Percentiles rank a stretch among this genome's conserved stretches.
Conservation (phyloP, 2,888 invertebrate genomes). For the Arrhopalites spinosus region DNA sequence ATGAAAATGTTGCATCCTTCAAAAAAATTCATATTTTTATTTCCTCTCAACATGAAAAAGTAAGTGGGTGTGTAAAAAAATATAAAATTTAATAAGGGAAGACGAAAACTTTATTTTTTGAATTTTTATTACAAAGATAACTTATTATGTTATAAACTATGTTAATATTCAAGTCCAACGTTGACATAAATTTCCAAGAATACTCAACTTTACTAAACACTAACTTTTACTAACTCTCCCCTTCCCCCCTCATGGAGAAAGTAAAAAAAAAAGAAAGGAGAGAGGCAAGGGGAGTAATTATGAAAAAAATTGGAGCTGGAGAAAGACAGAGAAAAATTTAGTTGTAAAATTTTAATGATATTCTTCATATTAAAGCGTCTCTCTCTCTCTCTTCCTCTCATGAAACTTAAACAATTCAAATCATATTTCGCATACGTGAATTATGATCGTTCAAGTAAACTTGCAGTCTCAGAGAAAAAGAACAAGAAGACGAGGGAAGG, state of each 20-base stretch:
- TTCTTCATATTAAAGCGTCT: background rate
- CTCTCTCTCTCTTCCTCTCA: no score
- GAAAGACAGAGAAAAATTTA: background rate
- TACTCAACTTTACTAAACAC: no score
- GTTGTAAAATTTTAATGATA: background rate
- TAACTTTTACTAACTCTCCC: background rate
- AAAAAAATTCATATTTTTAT: background rate
- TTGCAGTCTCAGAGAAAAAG: no score
- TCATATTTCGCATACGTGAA: background rate
- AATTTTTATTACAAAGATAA: no score
- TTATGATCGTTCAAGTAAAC: no score
- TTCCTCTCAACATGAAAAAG: no score
- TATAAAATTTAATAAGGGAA: background rate
- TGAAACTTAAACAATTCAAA: conserved; percentile 8
- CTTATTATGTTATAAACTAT: no score
- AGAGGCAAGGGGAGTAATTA: background rate
- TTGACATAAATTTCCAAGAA: background rate
- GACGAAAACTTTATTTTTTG: no score
- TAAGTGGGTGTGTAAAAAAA: no score
- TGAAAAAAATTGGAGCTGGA: background rate
- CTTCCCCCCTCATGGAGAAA: background rate
- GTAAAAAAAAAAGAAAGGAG: background rate
- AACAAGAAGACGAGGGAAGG: no score
- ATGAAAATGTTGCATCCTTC: background rate
- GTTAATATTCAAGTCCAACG: no score